Percentiles rank a stretch among this genome's conserved stretches.
Evolutionary conservation across 2,888 invertebrate genomes (phyloP).

Genomic region (Vannuccia rotundouncinata): DNA sequence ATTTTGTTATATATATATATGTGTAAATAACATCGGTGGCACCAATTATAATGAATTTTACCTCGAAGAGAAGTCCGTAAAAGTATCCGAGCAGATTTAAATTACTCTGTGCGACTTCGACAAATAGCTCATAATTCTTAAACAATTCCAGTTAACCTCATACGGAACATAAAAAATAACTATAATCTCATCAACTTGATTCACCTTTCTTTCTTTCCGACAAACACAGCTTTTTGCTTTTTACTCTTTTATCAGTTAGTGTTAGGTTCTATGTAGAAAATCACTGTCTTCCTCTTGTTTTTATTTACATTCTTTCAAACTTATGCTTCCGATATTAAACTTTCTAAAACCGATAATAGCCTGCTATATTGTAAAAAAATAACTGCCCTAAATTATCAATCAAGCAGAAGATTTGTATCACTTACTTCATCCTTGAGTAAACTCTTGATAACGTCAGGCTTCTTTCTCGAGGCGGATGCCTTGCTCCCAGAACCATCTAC

Average conservation of each 20-base stretch:
- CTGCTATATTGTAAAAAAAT: too few relatives aligned
- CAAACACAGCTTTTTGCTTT: not conserved
- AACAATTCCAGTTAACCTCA: constrained; percentile 1
- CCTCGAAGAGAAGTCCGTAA: not conserved
- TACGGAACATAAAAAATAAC: not conserved
- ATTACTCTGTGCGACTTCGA: not conserved
- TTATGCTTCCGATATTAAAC: not conserved
- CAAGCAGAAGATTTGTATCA: constrained; percentile 1
- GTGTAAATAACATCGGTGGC: too few relatives aligned
- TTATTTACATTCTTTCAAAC: not conserved
- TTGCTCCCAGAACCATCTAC: not conserved
- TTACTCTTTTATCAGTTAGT: too few relatives aligned
- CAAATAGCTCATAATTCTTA: not conserved
- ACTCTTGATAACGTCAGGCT: not conserved
- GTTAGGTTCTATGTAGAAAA: too few relatives aligned
- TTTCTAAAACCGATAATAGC: not conserved
- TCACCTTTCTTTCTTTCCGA: not conserved
- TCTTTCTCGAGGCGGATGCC: not conserved
- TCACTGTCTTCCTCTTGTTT: not conserved
- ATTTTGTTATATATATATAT: too few relatives aligned
- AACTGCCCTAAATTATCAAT: too few relatives aligned
- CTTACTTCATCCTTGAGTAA: not conserved
- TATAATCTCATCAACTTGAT: not conserved
- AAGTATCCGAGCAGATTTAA: not conserved
- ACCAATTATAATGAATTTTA: not conserved